Evolutionary conservation across 2,797 vertebrate genomes (phyloP), one percentile per base, ranked within the genome.

Genomic region (Phoxinus dragarum): DNA sequence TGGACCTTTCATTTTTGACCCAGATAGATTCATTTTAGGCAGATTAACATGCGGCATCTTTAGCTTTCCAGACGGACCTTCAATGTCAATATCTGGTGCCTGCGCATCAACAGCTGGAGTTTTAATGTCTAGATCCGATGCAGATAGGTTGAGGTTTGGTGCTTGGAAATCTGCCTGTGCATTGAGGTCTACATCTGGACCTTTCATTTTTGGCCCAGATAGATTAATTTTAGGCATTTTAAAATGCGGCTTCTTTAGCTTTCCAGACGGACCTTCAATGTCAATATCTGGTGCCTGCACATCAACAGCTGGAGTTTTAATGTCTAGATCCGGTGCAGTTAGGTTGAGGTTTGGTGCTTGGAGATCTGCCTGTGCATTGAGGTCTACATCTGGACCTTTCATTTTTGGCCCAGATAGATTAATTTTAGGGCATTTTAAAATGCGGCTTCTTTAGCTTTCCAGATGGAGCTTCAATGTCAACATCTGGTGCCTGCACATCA

Each of bases 371-470:
- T 92, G 47, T 54, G 66, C 21, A 17, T 81, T 81, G 47, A 81
- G 44, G 49, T 72, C 80, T 42, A 72, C 17, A 38, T 81, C 71
- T 12, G 92, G 89, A 80, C 79, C 90, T 91, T 93, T 94, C 3
- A 92, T 34, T 86, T 95, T 95, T 17, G 89, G 36, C 64, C 86
- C 59, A 19, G 84, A 81, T 4, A 84, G 0, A 73, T 88, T 80
- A 34, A 87, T 73, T 84, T 89, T 90, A 7, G 88, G 88, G 82
- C n/a, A 87, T 3, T 54, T 84, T 94, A 69, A 90, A 89, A 86
- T 93, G 72, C 6, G 93, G 92, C 52, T 91, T 23, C 84, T 93
- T 93, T 61, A 93, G 87, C 66, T 93, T 94, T 56, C 90, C 90
- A 9, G 90, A 17, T 36, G 84, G 42, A 49, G 90, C 54, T 79